A percentile compares a stretch with the other conserved stretches of the same genome.
phyloP scores from a whole-genome alignment of 2,113 vertebrate species.

The Lophotis ruficrista region DNA sequence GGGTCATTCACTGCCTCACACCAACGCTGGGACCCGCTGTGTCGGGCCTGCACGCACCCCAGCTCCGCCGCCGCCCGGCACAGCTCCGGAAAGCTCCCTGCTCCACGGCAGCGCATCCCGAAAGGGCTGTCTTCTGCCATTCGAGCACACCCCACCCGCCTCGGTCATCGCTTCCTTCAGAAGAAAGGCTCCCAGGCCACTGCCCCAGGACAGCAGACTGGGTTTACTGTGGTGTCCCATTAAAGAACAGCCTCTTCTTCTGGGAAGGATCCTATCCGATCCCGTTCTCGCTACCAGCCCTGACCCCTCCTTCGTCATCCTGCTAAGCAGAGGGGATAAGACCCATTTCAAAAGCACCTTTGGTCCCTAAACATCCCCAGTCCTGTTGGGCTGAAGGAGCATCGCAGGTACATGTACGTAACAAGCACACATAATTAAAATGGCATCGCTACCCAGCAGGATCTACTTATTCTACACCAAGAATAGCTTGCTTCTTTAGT shows the following conservation, averaged over 20 bases:
- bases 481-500: neutral
- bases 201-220: neutral
- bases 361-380: neutral
- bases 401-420: neutral
- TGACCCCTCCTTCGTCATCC: neutral
- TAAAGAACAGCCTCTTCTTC: neutral
- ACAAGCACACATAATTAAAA: neutral
- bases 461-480: neutral
- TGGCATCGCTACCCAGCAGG: neutral
- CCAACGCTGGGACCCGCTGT: rapidly evolving
- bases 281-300: neutral
- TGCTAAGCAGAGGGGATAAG: rapidly evolving
- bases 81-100: neutral
- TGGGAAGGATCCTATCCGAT: rapidly evolving
- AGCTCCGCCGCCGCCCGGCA: neutral
- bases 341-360: neutral
- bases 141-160: neutral
- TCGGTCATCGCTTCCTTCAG: rapidly evolving
- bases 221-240: rapidly evolving
- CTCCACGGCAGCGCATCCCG: rapidly evolving
- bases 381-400: neutral
- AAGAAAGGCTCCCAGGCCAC: neutral
- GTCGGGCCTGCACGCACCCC: rapidly evolving
- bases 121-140: neutral
- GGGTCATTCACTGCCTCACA: no score